Conservation (phyloP, 2,888 invertebrate genomes). For the Steinernema carpocapsae region DNA sequence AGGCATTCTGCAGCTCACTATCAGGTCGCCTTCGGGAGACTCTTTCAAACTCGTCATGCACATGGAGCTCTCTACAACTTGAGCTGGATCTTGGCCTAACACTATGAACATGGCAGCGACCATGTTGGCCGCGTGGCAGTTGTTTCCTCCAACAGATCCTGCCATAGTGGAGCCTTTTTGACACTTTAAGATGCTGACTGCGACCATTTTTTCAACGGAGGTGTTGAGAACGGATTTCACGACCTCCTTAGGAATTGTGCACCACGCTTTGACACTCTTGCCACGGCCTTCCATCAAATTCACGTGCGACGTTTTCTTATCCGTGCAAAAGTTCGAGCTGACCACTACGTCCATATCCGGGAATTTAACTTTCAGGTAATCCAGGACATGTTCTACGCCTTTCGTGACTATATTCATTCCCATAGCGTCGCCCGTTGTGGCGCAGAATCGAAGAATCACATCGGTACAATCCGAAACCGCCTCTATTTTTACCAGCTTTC, state of each 20-base stretch:
- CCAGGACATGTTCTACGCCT: constrained; percentile 81
- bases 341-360: constrained; percentile 90
- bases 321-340: constrained; percentile 95
- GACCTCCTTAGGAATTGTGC: constrained; percentile 80
- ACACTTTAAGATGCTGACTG: constrained; percentile 90
- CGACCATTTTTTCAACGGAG: constrained; percentile 72
- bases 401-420: constrained; percentile 99
- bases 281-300: constrained; percentile 98
- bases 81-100: constrained; percentile 98
- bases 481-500: constrained; percentile 81
- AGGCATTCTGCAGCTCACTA: constrained; percentile 95
- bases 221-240: constrained; percentile 74
- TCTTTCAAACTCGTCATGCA: constrained; percentile 93
- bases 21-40: constrained; percentile 81
- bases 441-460: constrained; percentile 87
- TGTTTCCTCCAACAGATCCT: constrained; percentile 87
- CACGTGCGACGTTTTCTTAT: constrained; percentile 96
- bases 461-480: constrained; percentile 85
- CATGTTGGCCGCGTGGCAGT: constrained; percentile 94
- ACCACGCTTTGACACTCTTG: constrained; percentile 93
- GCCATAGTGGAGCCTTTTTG: constrained; percentile 92
- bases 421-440: constrained; percentile 98
- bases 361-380: constrained; percentile 73
- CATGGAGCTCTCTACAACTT: constrained; percentile 91
- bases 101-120: constrained; percentile 98